Evolutionary conservation across 2,797 vertebrate species (phyloP).

Genomic region (Clamator glandarius): DNA sequence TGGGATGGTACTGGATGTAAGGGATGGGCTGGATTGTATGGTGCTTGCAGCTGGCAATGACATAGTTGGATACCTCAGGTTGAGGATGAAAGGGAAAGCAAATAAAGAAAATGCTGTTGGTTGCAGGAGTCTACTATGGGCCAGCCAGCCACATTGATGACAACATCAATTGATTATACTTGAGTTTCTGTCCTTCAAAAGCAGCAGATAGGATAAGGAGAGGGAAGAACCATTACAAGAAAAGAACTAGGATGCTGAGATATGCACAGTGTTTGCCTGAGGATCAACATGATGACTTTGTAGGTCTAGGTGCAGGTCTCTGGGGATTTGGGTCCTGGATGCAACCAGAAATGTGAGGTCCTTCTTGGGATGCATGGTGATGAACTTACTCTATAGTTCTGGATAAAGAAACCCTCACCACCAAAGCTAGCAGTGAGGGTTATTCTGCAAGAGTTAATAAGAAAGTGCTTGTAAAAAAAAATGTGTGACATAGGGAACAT

Average conservation of each 20-base stretch:
- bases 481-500: not conserved
- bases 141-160: not conserved
- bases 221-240: not conserved
- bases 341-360: not conserved
- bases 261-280: not conserved
- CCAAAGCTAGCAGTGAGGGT: not conserved
- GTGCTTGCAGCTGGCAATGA: not conserved
- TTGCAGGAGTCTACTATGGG: not conserved
- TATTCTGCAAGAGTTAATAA: not conserved
- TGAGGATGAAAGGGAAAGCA: not conserved
- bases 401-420: not conserved
- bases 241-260: not conserved
- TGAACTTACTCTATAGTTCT: not conserved
- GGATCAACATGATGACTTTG: not conserved
- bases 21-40: not conserved
- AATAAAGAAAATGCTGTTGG: not conserved
- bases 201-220: not conserved
- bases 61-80: not conserved
- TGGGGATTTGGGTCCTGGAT: not conserved
- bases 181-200: not conserved
- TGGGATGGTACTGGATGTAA: fast-evolving
- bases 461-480: not conserved
- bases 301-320: not conserved
- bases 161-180: not conserved
- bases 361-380: not conserved